Evolutionary conservation across 2,888 invertebrate genomes (phyloP).

Genomic region (Leuctra nigra): DNA sequence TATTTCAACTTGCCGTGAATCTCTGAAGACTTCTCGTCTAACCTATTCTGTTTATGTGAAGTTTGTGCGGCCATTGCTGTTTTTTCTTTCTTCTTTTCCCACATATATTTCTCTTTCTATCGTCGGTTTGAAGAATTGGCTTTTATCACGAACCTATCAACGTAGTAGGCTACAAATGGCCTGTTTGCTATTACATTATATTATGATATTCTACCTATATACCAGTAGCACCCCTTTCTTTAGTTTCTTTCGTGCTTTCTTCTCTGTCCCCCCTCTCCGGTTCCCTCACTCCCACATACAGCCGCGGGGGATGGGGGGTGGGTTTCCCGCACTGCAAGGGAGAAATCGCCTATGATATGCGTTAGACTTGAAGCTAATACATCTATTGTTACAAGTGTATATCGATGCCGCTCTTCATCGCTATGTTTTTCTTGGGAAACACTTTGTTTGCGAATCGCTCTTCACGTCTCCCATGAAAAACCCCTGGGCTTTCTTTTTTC

Average conservation of each 20-base stretch:
- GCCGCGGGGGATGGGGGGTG: background rate
- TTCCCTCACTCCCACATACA: too few relatives aligned
- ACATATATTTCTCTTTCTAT: constrained; percentile 9
- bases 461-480: constrained; percentile 12
- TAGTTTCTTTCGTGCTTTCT: background rate
- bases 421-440: constrained; percentile 16
- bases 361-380: constrained; percentile 11
- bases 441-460: constrained; percentile 5
- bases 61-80: constrained; percentile 6
- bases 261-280: too few relatives aligned
- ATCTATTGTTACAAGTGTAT: constrained; percentile 18
- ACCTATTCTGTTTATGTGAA: background rate
- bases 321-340: background rate
- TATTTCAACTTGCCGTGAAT: too few relatives aligned
- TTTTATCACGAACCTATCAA: constrained; percentile 25
- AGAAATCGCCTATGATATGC: background rate
- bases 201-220: background rate
- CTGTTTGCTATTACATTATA: constrained; percentile 23
- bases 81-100: constrained; percentile 8
- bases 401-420: constrained; percentile 11
- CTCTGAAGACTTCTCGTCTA: too few relatives aligned
- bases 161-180: constrained; percentile 19
- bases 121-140: constrained; percentile 20
- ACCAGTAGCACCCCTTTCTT: background rate
- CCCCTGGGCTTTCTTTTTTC: constrained; percentile 19